These are phyloP conservation scores for Drosophila kambysellisi DNA, from an alignment of 2,888 invertebrate genomes.

Conservation along the genomic window DNA sequence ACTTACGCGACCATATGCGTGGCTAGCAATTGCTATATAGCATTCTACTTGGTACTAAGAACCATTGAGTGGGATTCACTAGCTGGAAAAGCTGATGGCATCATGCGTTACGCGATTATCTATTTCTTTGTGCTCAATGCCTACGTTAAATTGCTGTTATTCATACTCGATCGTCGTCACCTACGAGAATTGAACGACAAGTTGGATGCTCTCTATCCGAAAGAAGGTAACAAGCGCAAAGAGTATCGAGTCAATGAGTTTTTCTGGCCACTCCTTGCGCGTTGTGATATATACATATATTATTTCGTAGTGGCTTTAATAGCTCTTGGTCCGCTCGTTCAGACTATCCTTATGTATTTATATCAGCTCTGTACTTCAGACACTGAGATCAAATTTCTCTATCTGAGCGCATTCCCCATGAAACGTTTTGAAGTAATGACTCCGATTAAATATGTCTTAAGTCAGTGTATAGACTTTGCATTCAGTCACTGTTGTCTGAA, in stretches of 20 bases:
- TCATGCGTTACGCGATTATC: slow-evolving; percentile 45
- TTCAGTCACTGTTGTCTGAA: slow-evolving; percentile 30
- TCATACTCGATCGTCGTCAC: slow-evolving; percentile 28
- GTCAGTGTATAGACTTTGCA: slow-evolving; percentile 5
- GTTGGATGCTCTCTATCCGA: slow-evolving; percentile 37
- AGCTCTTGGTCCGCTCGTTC: slow-evolving; percentile 28
- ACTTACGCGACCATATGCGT: slow-evolving; percentile 27
- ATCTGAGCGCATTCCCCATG: slow-evolving; percentile 37
- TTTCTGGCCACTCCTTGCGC: slow-evolving; percentile 37
- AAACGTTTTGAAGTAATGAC: slow-evolving; percentile 12
- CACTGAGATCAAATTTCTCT: slow-evolving; percentile 23
- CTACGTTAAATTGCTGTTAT: slow-evolving; percentile 38
- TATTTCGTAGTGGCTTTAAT: slow-evolving; percentile 18
- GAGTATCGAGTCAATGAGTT: slow-evolving; percentile 41
- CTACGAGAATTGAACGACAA: slow-evolving; percentile 19
- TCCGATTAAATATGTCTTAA: slow-evolving; percentile 5
- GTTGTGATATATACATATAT: slow-evolving; percentile 34
- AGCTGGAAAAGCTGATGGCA: slow-evolving; percentile 28
- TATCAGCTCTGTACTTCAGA: slow-evolving; percentile 16
- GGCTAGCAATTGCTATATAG: slow-evolving; percentile 20
- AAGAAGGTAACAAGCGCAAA: neutral
- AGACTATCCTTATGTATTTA: slow-evolving; percentile 17
- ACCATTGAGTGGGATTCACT: slow-evolving; percentile 42
- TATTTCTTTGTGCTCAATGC: slow-evolving; percentile 45
- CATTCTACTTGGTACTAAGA: slow-evolving; percentile 26